These are phyloP conservation scores for Cyclopterus lumpus DNA, from an alignment of 2,797 vertebrate genomes.

Conservation along the genomic window DNA sequence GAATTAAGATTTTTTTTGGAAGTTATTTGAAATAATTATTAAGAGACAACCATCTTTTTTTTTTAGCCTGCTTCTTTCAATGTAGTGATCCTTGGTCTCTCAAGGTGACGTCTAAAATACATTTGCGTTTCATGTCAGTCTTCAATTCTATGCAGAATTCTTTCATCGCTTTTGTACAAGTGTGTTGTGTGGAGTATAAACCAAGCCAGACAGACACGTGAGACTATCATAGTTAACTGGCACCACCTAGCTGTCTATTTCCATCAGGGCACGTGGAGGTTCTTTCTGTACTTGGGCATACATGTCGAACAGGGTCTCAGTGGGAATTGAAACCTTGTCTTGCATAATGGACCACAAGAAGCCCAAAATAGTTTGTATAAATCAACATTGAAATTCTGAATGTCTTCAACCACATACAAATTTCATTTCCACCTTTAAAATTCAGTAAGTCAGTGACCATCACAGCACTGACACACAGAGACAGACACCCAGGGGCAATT, in stretches of 20 bases:
- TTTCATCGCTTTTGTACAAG: neutral
- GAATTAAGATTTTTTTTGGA: constrained; percentile 25
- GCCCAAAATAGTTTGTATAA: neutral
- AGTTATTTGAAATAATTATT: constrained; percentile 1
- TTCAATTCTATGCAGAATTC: neutral
- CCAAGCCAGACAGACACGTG: neutral
- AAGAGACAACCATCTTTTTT: neutral
- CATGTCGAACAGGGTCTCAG: neutral
- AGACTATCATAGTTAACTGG: constrained; percentile 21
- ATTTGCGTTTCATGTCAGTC: neutral
- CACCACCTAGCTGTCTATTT: constrained; percentile 58
- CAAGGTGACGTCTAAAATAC: neutral
- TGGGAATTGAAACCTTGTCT: neutral
- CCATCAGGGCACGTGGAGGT: neutral
- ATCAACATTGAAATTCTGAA: neutral
- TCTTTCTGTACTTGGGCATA: neutral
- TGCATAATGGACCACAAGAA: neutral
- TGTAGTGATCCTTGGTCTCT: neutral
- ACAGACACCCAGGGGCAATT: neutral
- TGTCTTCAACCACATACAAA: neutral
- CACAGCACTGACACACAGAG: too few relatives aligned
- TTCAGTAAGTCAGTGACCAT: too few relatives aligned
- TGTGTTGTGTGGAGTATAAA: neutral
- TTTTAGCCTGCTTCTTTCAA: neutral
- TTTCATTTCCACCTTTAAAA: neutral